These are phyloP conservation scores for Chrysomallon squamiferum DNA, from an alignment of 1,140 invertebrate genomes.

Conservation along the genomic window DNA sequence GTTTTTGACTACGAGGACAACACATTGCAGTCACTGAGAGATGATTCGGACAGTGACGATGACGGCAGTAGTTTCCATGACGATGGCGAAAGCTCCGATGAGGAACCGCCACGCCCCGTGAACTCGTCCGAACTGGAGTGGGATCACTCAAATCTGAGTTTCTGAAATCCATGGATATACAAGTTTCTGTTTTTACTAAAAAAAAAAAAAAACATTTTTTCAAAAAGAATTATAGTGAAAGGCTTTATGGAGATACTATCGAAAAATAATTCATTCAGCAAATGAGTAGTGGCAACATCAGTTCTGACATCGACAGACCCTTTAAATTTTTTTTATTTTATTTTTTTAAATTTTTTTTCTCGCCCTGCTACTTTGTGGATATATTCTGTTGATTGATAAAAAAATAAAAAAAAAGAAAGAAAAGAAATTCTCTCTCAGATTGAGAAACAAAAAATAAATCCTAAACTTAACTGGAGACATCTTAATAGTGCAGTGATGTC, in stretches of 20 bases:
- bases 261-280: too few relatives aligned
- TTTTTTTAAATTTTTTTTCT: too few relatives aligned
- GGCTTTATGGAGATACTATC: background rate
- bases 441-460: too few relatives aligned
- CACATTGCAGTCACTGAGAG: conserved; percentile 47
- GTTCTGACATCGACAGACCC: too few relatives aligned
- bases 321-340: too few relatives aligned
- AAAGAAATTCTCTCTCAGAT: too few relatives aligned
- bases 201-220: background rate
- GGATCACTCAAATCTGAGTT: conserved; percentile 72
- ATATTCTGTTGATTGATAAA: too few relatives aligned
- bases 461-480: too few relatives aligned
- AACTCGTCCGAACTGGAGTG: conserved; percentile 70
- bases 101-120: conserved; percentile 66
- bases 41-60: conserved; percentile 60
- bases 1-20: conserved; percentile 62
- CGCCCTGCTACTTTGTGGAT: too few relatives aligned
- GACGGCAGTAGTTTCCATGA: conserved; percentile 66
- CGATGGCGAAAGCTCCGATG: conserved; percentile 70
- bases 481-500: too few relatives aligned
- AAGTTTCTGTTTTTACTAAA: background rate
- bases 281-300: too few relatives aligned
- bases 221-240: background rate
- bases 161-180: conserved; percentile 28
- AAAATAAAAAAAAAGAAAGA: too few relatives aligned